Conservation (phyloP, 92 coral and sea anemone genomes). For the Epizoanthus illoricatus region DNA sequence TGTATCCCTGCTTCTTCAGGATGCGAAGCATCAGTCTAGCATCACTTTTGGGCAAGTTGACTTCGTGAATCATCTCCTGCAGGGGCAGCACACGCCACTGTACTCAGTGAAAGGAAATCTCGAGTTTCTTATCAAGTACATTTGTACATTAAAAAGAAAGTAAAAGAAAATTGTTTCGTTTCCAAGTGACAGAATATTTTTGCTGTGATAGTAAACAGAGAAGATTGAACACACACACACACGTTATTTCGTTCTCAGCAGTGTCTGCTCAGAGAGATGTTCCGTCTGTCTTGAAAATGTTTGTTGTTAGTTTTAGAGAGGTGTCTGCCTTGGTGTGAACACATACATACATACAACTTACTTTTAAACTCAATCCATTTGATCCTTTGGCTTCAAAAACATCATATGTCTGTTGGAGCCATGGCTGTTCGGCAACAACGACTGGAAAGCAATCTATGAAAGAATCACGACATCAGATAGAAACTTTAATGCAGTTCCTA, state of each 20-base stretch:
- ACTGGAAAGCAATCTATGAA: conserved; percentile 26
- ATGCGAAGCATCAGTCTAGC: conserved; percentile 22
- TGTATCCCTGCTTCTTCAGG: conserved; percentile 35
- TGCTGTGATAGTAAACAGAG: too few relatives aligned
- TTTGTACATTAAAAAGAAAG: too few relatives aligned
- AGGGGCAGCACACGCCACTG: not conserved
- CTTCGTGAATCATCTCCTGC: conserved; percentile 18
- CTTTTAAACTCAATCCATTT: conserved; percentile 56
- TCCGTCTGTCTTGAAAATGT: too few relatives aligned
- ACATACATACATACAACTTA: conserved; percentile 27
- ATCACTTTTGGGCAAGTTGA: conserved; percentile 43
- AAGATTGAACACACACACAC: too few relatives aligned
- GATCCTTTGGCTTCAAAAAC: conserved; percentile 61
- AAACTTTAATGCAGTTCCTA: too few relatives aligned
- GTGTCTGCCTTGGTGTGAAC: not conserved
- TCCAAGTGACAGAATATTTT: too few relatives aligned
- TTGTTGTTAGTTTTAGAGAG: too few relatives aligned
- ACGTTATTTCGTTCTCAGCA: too few relatives aligned
- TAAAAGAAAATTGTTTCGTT: too few relatives aligned
- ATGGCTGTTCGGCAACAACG: conserved; percentile 67
- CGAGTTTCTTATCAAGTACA: not conserved
- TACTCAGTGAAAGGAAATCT: too few relatives aligned
- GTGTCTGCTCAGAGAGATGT: too few relatives aligned
- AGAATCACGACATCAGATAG: too few relatives aligned
- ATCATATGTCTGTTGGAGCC: conserved; percentile 66